These are phyloP conservation scores for Nowickia ferox DNA, from an alignment of 2,888 invertebrate genomes.

Conservation along the genomic window DNA sequence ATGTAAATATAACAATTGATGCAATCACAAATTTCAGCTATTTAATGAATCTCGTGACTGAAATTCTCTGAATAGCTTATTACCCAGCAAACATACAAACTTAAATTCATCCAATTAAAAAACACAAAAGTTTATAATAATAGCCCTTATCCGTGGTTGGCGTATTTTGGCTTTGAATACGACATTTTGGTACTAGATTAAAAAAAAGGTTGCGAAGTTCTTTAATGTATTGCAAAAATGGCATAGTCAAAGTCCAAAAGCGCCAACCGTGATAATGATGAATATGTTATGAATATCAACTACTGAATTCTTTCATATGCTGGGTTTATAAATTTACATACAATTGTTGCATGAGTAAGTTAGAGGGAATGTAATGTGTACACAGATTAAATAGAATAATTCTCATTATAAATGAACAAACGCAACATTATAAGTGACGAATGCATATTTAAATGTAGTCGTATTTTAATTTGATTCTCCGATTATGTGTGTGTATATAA, in stretches of 20 bases:
- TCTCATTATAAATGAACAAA: slow-evolving; percentile 6
- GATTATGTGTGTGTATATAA: background rate
- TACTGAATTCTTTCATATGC: background rate
- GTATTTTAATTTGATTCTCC: slow-evolving; percentile 5
- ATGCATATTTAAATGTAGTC: slow-evolving; percentile 2
- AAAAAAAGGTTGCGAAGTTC: too few species aligned
- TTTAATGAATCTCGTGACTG: background rate
- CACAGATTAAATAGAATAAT: background rate
- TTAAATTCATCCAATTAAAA: background rate
- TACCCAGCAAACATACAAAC: slow-evolving; percentile 19
- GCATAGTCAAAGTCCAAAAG: too few species aligned
- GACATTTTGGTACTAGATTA: too few species aligned
- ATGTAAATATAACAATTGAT: too few species aligned
- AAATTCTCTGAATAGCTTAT: background rate
- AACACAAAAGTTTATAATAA: too few species aligned
- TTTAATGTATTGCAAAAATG: too few species aligned
- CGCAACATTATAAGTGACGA: slow-evolving; percentile 26
- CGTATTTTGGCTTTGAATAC: too few species aligned
- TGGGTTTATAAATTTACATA: background rate
- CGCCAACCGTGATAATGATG: too few species aligned
- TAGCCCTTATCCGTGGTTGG: too few species aligned
- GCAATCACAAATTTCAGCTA: too few species aligned
- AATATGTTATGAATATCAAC: too few species aligned
- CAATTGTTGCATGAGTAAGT: slow-evolving; percentile 13
- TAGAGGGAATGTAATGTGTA: background rate